These are phyloP conservation scores for Trimorus sp. DNA, from an alignment of 2,888 invertebrate species.

Conservation along the genomic window DNA sequence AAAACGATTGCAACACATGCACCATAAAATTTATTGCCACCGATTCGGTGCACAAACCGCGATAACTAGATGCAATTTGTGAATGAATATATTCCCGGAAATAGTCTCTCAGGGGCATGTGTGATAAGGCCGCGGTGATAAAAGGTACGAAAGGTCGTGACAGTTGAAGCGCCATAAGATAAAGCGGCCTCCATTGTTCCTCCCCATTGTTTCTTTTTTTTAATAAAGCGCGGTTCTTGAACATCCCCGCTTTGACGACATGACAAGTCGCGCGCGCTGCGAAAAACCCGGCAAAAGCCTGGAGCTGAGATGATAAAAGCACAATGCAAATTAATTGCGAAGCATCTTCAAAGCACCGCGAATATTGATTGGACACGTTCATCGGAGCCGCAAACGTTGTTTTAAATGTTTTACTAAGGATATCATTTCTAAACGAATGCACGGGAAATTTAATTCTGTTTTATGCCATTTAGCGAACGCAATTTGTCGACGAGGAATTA, in stretches of 20 bases:
- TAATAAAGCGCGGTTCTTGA: too few relatives aligned
- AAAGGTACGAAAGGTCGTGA: constrained; percentile 30
- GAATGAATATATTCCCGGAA: constrained; percentile 37
- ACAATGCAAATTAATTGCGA: not conserved
- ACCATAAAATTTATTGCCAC: not conserved
- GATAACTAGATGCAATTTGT: constrained; percentile 29
- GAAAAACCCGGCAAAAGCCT: too few relatives aligned
- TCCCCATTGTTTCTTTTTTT: not conserved
- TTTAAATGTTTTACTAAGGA: too few relatives aligned
- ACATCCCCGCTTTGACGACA: not conserved
- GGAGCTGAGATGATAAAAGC: not conserved
- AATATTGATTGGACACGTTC: not conserved
- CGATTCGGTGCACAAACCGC: not conserved
- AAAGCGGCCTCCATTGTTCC: not conserved
- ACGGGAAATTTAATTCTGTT: too few relatives aligned
- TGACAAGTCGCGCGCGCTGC: not conserved
- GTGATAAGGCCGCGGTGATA: constrained; percentile 34
- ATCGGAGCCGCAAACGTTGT: not conserved
- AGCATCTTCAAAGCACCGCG: not conserved
- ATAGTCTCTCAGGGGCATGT: constrained; percentile 21
- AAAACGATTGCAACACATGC: not conserved
- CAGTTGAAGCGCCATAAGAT: constrained; percentile 2
- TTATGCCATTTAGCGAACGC: too few relatives aligned
- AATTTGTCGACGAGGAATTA: too few relatives aligned
- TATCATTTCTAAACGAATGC: too few relatives aligned